These are phyloP conservation scores for Volucella bombylans DNA, from an alignment of 2,888 invertebrate genomes.

Conservation along the genomic window DNA sequence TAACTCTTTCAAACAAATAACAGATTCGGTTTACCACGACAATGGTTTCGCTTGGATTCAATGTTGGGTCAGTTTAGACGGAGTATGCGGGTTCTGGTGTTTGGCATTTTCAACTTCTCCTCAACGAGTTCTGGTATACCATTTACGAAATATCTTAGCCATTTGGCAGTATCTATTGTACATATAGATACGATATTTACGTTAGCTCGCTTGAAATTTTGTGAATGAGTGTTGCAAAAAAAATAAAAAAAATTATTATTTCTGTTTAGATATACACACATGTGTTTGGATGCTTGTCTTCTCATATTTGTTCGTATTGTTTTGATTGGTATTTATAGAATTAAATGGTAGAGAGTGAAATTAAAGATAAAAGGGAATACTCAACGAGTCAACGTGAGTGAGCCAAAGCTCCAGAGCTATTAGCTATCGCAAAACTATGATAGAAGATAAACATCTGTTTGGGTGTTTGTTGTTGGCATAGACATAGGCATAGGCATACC, in stretches of 20 bases:
- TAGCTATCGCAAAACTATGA: conserved; percentile 18
- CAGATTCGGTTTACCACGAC: conserved; percentile 14
- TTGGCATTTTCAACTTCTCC: no score
- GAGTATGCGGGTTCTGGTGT: background rate
- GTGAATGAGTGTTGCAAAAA: no score
- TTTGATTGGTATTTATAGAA: background rate
- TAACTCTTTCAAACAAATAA: conserved; percentile 35
- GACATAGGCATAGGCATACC: background rate
- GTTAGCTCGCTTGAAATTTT: no score
- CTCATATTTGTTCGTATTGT: background rate
- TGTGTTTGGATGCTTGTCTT: no score
- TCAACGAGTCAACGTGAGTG: background rate
- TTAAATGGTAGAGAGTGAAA: background rate
- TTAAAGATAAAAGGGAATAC: conserved; percentile 18
- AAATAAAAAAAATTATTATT: no score
- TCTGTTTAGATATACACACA: no score
- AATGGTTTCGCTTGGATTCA: background rate
- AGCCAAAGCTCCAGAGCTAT: background rate
- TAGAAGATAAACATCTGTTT: conserved; percentile 32
- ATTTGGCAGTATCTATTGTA: no score
- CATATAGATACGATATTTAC: no score
- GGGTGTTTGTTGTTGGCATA: background rate
- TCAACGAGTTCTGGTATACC: no score
- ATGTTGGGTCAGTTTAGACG: background rate
- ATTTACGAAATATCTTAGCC: no score